Percentiles rank a stretch among this genome's conserved stretches.
phyloP scores from a whole-genome alignment of 2,113 vertebrate species.

The Cololabis saira region DNA sequence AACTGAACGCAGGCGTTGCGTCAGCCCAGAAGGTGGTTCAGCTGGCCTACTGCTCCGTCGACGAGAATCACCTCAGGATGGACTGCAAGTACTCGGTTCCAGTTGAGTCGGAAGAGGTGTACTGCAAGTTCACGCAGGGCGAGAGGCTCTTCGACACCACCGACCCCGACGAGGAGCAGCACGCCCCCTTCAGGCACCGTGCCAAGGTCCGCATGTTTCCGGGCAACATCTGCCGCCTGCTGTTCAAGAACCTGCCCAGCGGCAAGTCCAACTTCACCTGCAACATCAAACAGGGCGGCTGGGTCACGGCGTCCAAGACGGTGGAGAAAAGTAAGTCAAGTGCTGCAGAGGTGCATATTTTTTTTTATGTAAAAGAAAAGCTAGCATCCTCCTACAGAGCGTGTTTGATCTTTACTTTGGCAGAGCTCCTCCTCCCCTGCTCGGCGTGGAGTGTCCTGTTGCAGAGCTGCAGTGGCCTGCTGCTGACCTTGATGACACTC shows the following conservation, averaged over 20 bases:
- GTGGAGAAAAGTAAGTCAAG: constrained; percentile 76
- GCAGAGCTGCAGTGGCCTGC: constrained; percentile 64
- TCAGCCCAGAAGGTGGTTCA: constrained; percentile 69
- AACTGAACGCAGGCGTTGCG: constrained; percentile 61
- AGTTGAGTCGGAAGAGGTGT: constrained; percentile 37
- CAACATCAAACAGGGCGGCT: constrained; percentile 56
- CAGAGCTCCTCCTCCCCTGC: constrained; percentile 72
- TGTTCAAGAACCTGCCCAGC: constrained; percentile 57
- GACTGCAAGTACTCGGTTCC: constrained; percentile 69
- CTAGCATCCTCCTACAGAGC: constrained; percentile 16
- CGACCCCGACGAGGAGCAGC: constrained; percentile 41
- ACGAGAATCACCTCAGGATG: constrained; percentile 71
- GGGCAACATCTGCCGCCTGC: constrained; percentile 63
- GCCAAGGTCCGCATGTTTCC: constrained; percentile 58
- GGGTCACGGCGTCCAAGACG: constrained; percentile 22
- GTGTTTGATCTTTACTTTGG: constrained; percentile 38
- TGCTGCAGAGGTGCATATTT: constrained; percentile 5
- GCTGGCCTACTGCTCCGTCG: constrained; percentile 68
- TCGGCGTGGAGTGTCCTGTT: constrained; percentile 75
- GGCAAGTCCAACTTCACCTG: constrained; percentile 75
- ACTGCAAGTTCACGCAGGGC: constrained; percentile 71
- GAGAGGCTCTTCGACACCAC: constrained; percentile 70
- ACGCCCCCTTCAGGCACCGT: constrained; percentile 64
- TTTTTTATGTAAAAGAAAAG: not conserved
- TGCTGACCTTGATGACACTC: constrained; percentile 73